These are phyloP conservation scores for Tipula lateralis DNA, from an alignment of 2,888 invertebrate species.

Conservation along the genomic window DNA sequence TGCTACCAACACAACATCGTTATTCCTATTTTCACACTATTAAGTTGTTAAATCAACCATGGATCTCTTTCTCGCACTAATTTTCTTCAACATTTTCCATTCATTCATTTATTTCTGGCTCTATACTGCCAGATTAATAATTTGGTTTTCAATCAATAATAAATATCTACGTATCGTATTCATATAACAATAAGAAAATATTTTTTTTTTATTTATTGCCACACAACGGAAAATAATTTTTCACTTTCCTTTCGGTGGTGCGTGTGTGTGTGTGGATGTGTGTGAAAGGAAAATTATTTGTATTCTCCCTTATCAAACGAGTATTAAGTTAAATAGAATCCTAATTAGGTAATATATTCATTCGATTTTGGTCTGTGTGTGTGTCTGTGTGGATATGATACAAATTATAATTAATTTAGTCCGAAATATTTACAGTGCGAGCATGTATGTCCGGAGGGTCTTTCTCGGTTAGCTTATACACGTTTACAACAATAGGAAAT, in stretches of 20 bases:
- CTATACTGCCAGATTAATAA: neutral
- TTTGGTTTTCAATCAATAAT: neutral
- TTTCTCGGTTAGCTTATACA: neutral
- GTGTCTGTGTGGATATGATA: no score
- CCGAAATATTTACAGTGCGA: neutral
- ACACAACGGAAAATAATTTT: neutral
- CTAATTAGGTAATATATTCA: constrained; percentile 2
- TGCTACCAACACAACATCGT: neutral
- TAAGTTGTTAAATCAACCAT: neutral
- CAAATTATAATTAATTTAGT: neutral
- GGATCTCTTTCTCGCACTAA: neutral
- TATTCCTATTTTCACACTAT: neutral
- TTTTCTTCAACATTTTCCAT: neutral
- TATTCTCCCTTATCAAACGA: neutral
- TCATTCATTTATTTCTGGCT: neutral
- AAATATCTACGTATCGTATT: neutral
- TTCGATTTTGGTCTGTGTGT: neutral
- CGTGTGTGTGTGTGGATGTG: no score
- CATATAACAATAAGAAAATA: neutral
- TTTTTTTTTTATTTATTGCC: neutral
- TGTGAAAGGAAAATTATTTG: neutral
- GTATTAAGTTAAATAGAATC: neutral
- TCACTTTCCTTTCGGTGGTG: neutral
- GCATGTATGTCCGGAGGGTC: neutral
- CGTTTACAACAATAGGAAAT: neutral